Base-by-base conservation (phyloP, 2,888 invertebrate genomes). In the Loripinus fragilis region DNA sequence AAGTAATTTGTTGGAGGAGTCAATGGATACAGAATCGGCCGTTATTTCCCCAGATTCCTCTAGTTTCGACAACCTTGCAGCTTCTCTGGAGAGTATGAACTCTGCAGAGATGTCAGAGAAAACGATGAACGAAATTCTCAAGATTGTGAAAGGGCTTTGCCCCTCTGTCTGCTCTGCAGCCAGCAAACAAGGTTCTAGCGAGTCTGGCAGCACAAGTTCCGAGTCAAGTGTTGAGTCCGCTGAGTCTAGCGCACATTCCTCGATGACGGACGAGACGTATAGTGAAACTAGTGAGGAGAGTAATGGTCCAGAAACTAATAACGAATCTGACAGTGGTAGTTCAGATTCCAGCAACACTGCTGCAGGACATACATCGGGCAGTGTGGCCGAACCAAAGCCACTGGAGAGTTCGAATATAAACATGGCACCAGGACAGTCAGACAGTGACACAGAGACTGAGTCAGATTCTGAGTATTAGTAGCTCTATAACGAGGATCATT, bases 91-190 rank as follows among this genome's bases (percentile, higher is more conserved):
- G 20, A 60, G 60, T 60, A 10, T 60, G 3, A 33, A 20, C 10
- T 60, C 60, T 12, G 20, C 60, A 20, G 60, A 60, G 20, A 30
- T 60, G 3, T 60, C 60, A 10, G 33, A 60, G 10, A 70, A 33
- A 25, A 67, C 71, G 23, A 80, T 83, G 25, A 23, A 65, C 41
- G 71, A 83, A 65, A 52, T 83, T 10, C 78, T 83, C 33, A 71
- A 25, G n/a, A 28, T 83, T 8, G 76, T 83, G 20, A 70, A 68
- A 42, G 70, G 64, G 3, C 23, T 78, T 0, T 83, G 83, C 41
- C 74, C 77, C 25, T 60, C 64, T 35, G 42, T 83, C 2, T 83
- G 83, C 65, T 60, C 60, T 5, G 60, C 60, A 17, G 60, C 55
- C 12, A 25, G 28, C 10, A 55, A 10, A 23, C 23, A 23, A 7